Evolutionary conservation across 2,797 vertebrate genomes (phyloP), one percentile per base, ranked within the genome.

Genomic region (Holocentrus rufus): DNA sequence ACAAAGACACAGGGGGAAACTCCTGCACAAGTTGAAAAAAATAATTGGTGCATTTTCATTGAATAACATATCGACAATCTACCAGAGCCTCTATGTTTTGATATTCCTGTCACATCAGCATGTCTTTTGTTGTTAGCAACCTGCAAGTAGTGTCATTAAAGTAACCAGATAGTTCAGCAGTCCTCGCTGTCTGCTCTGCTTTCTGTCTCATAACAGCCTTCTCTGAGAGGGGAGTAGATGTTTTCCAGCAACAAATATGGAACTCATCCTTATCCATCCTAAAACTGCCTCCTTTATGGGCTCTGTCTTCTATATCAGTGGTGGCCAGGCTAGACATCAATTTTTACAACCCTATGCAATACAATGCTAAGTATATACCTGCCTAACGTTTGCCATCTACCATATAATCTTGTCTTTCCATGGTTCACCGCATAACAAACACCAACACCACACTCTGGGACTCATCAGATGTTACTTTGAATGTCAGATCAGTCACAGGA

Each of bases 401-500:
- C 39, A 42, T 20, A 66, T 49, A 57, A 75, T 61, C 54, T 54
- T 60, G 79, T n/a, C 49, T 72, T 60, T 65, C 52, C n/a, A 47
- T 18, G 46, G 44, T 60, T 31, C 22, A 44, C 1, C 17, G 74
- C 60, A 58, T 31, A 18, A 46, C 47, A 76, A 58, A 62, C 17
- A 76, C 7, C 22, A 52, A 3, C 22, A 27, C 60, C n/a, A 15
- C 69, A 67, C 30, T 39, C 4, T 62, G 52, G 44, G 55, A 61
- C 62, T 70, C 22, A 61, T 67, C 76, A n/a, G 46, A 73, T 76
- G 46, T 73, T 27, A 66, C 59, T 74, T 5, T 77, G 44, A 83
- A 79, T 74, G 69, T 68, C 55, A 63, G 65, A 76, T 80, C 71
- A 63, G 67, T 54, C 56, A 77, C 76, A 83, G 30, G 42, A 67